A percentile compares a stretch with the other conserved stretches of the same genome.
These are phyloP conservation scores for Cyclura pinguis DNA, from an alignment of 2,797 vertebrate species.

Conservation along the genomic window DNA sequence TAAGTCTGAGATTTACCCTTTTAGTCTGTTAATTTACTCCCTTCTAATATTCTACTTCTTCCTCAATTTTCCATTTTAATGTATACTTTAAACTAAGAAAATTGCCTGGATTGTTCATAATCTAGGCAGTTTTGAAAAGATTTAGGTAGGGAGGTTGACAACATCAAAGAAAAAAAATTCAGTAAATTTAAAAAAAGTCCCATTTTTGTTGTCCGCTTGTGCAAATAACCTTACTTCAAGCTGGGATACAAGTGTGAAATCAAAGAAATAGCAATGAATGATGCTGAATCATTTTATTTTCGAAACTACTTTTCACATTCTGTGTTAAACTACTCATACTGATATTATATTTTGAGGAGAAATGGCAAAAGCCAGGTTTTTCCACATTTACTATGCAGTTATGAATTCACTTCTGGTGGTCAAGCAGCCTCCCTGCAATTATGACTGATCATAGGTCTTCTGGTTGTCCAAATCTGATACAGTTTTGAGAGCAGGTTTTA, in stretches of 20 bases:
- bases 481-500: slow-evolving; percentile 42
- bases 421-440: slow-evolving; percentile 17
- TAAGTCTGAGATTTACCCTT: neutral
- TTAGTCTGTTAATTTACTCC: neutral
- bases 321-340: neutral
- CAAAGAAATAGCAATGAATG: neutral
- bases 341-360: neutral
- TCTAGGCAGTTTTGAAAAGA: neutral
- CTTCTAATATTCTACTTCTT: neutral
- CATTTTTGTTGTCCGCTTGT: neutral
- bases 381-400: neutral
- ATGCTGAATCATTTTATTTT: neutral
- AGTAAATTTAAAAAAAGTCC: neutral
- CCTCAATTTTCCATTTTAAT: neutral
- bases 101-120: neutral
- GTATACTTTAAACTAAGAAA: neutral
- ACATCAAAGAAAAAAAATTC: neutral
- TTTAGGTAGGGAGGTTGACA: accelerated
- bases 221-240: neutral
- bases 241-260: neutral
- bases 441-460: neutral
- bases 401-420: neutral
- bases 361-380: neutral
- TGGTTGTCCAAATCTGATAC: slow-evolving; percentile 1
- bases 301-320: neutral